phyloP scores from a whole-genome alignment of 2,797 vertebrate species.

The Phalanger gymnotis region DNA sequence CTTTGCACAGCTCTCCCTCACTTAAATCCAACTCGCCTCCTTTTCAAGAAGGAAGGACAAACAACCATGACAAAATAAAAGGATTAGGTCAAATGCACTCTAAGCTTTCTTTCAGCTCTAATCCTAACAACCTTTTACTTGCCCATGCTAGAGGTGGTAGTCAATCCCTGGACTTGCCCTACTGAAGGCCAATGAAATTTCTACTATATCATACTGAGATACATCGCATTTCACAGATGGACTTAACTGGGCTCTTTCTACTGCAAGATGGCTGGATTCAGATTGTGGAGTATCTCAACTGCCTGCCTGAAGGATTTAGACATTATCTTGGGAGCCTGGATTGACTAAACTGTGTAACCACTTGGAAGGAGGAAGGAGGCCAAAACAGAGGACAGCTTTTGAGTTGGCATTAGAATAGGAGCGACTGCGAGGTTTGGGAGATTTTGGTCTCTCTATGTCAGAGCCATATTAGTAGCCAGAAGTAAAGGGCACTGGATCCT shows the following conservation, averaged over 20 bases:
- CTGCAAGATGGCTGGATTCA: neutral
- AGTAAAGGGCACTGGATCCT: fast-evolving
- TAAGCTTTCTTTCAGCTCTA: neutral
- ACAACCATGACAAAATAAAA: neutral
- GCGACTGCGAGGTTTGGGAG: neutral
- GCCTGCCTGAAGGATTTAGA: neutral
- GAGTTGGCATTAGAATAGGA: neutral
- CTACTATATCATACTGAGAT: neutral
- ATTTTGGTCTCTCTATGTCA: neutral
- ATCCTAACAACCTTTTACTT: neutral
- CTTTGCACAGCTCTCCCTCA: too few relatives aligned
- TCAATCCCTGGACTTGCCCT: neutral
- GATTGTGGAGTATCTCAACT: neutral
- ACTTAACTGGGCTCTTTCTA: neutral
- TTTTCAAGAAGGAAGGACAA: too few relatives aligned
- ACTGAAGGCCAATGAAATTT: neutral
- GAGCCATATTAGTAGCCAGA: neutral
- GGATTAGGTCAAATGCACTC: neutral
- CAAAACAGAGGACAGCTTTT: neutral
- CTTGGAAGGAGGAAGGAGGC: neutral
- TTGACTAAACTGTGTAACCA: neutral
- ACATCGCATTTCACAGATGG: neutral
- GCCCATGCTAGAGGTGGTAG: neutral
- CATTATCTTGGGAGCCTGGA: neutral
- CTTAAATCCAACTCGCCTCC: too few relatives aligned